Evolutionary conservation across 2,888 invertebrate species (phyloP).

Genomic region (Sarcophaga subvicina): DNA sequence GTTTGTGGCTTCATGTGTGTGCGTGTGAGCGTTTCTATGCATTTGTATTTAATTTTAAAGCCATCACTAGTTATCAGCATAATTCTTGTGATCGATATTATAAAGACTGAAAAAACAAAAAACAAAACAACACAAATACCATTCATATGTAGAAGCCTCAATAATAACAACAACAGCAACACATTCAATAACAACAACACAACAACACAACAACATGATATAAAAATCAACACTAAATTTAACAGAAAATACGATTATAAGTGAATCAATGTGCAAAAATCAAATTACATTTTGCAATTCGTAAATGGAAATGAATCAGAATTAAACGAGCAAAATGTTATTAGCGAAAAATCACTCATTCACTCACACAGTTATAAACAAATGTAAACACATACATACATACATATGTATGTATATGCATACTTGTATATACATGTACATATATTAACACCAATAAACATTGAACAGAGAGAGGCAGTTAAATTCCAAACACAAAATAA

Average conservation of each 20-base stretch:
- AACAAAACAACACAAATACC: not conserved
- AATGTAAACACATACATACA: constrained; percentile 2
- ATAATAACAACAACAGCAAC: not conserved
- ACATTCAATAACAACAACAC: not conserved
- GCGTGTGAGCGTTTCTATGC: not conserved
- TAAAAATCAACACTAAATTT: constrained; percentile 59
- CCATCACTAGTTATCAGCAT: constrained; percentile 55
- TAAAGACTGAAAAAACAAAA: constrained; percentile 30
- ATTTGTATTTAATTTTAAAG: not conserved
- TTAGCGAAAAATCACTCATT: constrained; percentile 50
- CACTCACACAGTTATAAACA: not conserved
- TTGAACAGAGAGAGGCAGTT: no score
- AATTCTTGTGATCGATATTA: constrained; percentile 65
- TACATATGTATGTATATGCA: constrained; percentile 3
- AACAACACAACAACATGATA: constrained; percentile 2
- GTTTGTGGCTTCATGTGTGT: not conserved
- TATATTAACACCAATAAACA: not conserved
- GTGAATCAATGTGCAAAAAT: constrained; percentile 70
- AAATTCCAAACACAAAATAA: not conserved
- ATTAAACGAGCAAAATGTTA: constrained; percentile 66
- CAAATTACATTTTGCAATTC: constrained; percentile 68
- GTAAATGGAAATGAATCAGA: constrained; percentile 69
- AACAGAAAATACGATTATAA: constrained; percentile 67
- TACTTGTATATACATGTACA: not conserved
- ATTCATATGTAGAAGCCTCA: no score